phyloP scores from a whole-genome alignment of 1,140 invertebrate genomes.

The Drosophila burlai region DNA sequence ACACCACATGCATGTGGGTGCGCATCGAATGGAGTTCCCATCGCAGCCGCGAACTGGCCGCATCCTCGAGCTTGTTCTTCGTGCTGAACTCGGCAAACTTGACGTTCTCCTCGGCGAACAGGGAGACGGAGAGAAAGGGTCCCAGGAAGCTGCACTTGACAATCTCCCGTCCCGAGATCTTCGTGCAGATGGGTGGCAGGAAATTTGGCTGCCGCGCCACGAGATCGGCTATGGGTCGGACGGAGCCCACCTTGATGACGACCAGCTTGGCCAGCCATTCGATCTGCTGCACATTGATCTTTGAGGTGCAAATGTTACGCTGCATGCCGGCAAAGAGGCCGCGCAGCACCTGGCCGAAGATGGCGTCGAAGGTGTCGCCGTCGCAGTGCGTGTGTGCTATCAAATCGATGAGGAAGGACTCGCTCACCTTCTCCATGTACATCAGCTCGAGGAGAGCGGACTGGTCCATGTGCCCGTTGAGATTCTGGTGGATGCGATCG shows the following conservation, averaged over 20 bases:
- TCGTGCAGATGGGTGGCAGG: constrained; percentile 89
- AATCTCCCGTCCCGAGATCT: constrained; percentile 92
- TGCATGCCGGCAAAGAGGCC: constrained; percentile 90
- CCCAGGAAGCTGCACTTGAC: constrained; percentile 93
- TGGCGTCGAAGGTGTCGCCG: constrained; percentile 88
- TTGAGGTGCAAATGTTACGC: constrained; percentile 89
- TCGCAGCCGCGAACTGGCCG: constrained; percentile 58
- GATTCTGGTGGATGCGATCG: constrained; percentile 67
- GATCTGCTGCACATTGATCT: constrained; percentile 90
- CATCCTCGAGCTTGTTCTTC: constrained; percentile 86
- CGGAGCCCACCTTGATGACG: constrained; percentile 88
- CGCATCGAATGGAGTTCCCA: constrained; percentile 90
- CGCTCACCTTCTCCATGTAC: constrained; percentile 85
- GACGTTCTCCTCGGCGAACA: constrained; percentile 97
- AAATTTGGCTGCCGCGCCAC: constrained; percentile 92
- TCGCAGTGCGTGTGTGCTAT: constrained; percentile 88
- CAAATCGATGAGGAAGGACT: constrained; percentile 87
- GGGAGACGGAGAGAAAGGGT: constrained; percentile 94
- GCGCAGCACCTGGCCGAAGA: constrained; percentile 91
- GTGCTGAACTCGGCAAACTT: constrained; percentile 89
- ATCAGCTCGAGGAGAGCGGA: constrained; percentile 80
- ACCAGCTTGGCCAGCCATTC: constrained; percentile 89
- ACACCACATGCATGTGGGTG: constrained; percentile 91
- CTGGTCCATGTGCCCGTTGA: constrained; percentile 60
- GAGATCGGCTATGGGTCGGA: constrained; percentile 92